Evolutionary conservation across 2,113 vertebrate genomes (phyloP).

Genomic region (Melierax canorus): DNA sequence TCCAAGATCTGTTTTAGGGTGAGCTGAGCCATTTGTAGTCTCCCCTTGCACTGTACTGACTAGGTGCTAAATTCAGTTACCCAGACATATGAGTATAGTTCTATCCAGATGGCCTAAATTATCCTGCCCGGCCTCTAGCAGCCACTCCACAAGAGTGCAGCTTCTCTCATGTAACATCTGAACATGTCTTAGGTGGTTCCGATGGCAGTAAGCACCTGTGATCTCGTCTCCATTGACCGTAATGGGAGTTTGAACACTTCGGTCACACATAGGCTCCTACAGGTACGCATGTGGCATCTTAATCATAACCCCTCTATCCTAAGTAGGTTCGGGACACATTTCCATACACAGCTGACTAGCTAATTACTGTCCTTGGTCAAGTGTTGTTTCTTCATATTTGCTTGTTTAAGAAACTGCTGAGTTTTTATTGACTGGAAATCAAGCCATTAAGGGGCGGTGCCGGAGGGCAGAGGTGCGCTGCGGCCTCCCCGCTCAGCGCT

Average conservation of each 20-base stretch:
- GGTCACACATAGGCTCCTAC: background rate
- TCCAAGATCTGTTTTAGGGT: background rate
- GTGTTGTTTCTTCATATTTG: too few species aligned
- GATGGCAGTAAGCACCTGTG: background rate
- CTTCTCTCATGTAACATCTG: background rate
- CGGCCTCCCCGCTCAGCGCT: fast-evolving
- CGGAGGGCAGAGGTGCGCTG: background rate
- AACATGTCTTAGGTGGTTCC: background rate
- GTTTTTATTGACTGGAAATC: too few species aligned
- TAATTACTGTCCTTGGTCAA: background rate
- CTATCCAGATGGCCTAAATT: background rate
- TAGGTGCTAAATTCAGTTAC: background rate
- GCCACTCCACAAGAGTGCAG: background rate
- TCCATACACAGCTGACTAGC: background rate
- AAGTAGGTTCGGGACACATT: background rate
- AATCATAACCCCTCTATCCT: background rate
- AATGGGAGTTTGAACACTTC: background rate
- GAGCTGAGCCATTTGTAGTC: background rate
- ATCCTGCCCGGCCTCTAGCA: background rate
- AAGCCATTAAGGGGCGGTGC: too few species aligned
- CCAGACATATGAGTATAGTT: background rate
- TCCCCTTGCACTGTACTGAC: background rate
- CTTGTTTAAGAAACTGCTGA: too few species aligned
- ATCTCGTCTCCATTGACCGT: background rate
- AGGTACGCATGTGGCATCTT: background rate